Evolutionary conservation across 2,797 vertebrate species (phyloP).

Genomic region (Bovichtus variegatus): DNA sequence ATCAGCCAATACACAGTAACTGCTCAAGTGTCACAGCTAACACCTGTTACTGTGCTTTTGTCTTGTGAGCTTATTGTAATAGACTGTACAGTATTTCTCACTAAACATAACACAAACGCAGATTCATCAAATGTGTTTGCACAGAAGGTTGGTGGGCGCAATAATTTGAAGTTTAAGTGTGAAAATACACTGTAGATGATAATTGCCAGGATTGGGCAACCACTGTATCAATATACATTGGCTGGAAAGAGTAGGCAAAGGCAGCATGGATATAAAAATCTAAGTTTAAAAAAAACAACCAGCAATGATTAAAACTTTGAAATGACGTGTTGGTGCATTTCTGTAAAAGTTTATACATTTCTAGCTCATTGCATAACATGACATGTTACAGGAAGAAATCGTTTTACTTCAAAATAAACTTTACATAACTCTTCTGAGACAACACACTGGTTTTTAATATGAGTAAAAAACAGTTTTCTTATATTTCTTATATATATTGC

Average conservation of each 20-base stretch:
- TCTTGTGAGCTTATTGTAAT: slow-evolving; percentile 68
- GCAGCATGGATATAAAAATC: slow-evolving; percentile 30
- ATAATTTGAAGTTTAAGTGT: slow-evolving; percentile 77
- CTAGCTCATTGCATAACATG: slow-evolving; percentile 4
- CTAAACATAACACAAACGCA: slow-evolving; percentile 61
- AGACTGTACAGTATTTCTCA: slow-evolving; percentile 46
- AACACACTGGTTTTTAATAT: neutral
- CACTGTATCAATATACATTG: slow-evolving; percentile 46
- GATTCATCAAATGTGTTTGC: slow-evolving; percentile 70
- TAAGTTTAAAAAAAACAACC: neutral
- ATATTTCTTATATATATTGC: neutral
- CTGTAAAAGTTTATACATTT: neutral
- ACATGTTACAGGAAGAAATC: slow-evolving; percentile 7
- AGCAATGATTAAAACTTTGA: slow-evolving; percentile 16
- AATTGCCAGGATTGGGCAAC: slow-evolving; percentile 45
- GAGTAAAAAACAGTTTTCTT: neutral
- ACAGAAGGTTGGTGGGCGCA: slow-evolving; percentile 84
- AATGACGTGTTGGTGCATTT: slow-evolving; percentile 21
- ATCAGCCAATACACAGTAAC: slow-evolving; percentile 65
- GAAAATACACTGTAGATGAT: slow-evolving; percentile 62
- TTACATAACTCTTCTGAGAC: neutral
- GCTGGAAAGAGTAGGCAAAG: slow-evolving; percentile 23
- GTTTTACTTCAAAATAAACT: slow-evolving; percentile 1
- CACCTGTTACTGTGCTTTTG: slow-evolving; percentile 78
- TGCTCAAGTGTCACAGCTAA: slow-evolving; percentile 68